phyloP scores from a whole-genome alignment of 2,797 vertebrate genomes.

The Mus minutoides region DNA sequence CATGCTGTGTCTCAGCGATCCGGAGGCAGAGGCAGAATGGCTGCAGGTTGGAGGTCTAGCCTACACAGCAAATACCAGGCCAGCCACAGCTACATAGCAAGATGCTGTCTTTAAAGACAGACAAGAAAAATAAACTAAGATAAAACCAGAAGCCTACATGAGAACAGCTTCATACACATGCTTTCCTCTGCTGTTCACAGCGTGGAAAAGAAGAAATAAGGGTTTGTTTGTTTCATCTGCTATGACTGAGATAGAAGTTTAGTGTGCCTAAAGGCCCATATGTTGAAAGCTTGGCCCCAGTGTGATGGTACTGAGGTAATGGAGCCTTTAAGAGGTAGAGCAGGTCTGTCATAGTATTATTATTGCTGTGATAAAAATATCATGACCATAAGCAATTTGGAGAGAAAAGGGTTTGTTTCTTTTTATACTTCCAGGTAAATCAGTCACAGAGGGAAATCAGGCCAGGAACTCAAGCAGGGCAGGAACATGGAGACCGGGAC shows the following conservation, averaged over 20 bases:
- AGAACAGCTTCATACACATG: background rate
- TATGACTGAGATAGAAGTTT: background rate
- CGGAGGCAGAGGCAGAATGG: background rate
- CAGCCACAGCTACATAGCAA: background rate
- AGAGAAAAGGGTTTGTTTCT: background rate
- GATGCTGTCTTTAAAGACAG: background rate
- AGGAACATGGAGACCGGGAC: background rate
- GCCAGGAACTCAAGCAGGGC: background rate
- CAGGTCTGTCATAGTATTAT: background rate
- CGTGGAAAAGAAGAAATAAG: background rate
- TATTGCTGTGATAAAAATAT: background rate
- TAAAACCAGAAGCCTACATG: background rate
- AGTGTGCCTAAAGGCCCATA: background rate
- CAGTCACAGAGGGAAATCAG: background rate
- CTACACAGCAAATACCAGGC: background rate
- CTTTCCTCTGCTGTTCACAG: background rate
- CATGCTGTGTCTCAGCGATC: background rate
- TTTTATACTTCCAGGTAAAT: background rate
- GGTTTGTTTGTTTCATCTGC: background rate
- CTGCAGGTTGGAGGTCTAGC: background rate
- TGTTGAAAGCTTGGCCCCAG: background rate
- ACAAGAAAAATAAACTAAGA: background rate
- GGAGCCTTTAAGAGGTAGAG: background rate
- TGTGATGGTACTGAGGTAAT: background rate
- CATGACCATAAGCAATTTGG: background rate